These are phyloP conservation scores for Smithornis capensis DNA, from an alignment of 2,113 vertebrate species.

Conservation along the genomic window DNA sequence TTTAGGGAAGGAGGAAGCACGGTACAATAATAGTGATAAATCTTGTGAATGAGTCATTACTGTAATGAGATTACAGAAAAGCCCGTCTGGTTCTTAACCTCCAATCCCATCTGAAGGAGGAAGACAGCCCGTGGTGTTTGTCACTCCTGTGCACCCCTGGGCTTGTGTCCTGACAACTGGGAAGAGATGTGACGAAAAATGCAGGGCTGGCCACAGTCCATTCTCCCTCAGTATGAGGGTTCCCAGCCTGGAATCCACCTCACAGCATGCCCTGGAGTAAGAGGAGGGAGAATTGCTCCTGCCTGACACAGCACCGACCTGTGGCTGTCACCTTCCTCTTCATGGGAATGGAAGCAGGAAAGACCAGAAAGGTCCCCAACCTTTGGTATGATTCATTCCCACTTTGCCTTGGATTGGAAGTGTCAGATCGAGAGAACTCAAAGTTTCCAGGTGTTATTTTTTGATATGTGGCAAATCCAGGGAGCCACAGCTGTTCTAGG, in stretches of 20 bases:
- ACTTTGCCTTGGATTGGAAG: not conserved
- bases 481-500: not conserved
- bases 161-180: not conserved
- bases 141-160: not conserved
- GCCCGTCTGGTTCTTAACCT: not conserved
- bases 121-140: not conserved
- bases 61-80: slow-evolving; percentile 9
- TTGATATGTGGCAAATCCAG: not conserved
- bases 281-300: not conserved
- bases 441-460: not conserved
- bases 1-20: not conserved
- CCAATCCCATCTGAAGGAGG: not conserved
- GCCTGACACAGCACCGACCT: not conserved
- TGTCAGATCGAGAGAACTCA: not conserved
- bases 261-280: not conserved
- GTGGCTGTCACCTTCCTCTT: not conserved
- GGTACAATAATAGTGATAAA: not conserved
- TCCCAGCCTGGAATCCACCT: not conserved
- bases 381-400: not conserved
- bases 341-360: not conserved
- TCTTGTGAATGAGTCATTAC: not conserved
- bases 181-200: fast-evolving
- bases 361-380: not conserved
- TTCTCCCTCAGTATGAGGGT: fast-evolving
- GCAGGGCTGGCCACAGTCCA: not conserved